Evolutionary conservation across 1,140 invertebrate species (phyloP).

Genomic region (Ptiloglossa arizonensis): DNA sequence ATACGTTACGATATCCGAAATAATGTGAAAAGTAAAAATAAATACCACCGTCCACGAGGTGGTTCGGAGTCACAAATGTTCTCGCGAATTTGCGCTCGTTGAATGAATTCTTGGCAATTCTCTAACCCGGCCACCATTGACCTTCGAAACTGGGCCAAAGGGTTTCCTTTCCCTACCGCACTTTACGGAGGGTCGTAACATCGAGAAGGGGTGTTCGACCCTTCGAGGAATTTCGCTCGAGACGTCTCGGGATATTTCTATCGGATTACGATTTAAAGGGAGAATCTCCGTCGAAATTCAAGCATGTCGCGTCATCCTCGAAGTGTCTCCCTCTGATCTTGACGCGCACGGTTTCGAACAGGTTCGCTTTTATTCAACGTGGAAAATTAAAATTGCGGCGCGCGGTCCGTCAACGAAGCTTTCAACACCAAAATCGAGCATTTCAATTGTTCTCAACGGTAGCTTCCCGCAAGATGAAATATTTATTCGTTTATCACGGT

Average conservation of each 20-base stretch:
- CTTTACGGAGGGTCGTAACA: constrained; percentile 60
- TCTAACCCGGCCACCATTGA: constrained; percentile 52
- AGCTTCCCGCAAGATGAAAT: too few species aligned
- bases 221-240: constrained; percentile 39
- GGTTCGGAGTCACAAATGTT: too few species aligned
- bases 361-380: too few species aligned
- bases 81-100: neutral
- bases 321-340: neutral
- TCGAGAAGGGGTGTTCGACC: constrained; percentile 56
- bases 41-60: too few species aligned
- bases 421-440: neutral
- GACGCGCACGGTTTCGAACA: too few species aligned
- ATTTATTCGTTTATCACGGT: too few species aligned
- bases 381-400: neutral
- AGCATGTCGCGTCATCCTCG: too few species aligned
- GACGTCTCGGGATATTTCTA: constrained; percentile 48
- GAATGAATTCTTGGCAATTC: constrained; percentile 43
- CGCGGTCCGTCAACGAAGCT: neutral
- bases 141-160: constrained; percentile 56
- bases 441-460: too few species aligned
- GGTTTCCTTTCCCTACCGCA: constrained; percentile 47
- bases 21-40: too few species aligned
- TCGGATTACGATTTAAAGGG: constrained; percentile 49
- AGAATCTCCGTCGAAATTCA: constrained; percentile 24
- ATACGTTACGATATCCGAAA: too few species aligned